Evolutionary conservation across 1,140 invertebrate species (phyloP).

Genomic region (Temnothorax curvispinosus): DNA sequence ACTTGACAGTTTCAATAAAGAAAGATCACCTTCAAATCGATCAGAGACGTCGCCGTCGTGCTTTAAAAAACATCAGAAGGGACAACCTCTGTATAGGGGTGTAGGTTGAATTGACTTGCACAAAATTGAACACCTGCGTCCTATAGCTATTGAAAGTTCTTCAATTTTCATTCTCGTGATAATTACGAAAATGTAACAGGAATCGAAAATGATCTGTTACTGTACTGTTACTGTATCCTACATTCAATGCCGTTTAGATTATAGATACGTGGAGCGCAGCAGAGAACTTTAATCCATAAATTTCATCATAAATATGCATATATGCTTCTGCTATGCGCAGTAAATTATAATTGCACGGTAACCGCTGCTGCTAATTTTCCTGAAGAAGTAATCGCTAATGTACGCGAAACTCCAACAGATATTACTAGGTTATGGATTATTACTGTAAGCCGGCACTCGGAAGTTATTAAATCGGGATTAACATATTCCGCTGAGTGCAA

Average conservation of each 20-base stretch:
- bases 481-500: conserved; percentile 12
- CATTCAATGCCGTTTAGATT: background rate
- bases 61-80: background rate
- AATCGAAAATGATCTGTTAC: background rate
- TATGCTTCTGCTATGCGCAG: too few relatives aligned
- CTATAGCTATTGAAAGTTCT: too few relatives aligned
- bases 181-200: background rate
- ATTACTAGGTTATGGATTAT: conserved; percentile 23
- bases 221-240: background rate
- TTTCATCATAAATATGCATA: background rate
- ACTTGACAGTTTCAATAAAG: background rate
- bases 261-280: background rate
- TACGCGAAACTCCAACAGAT: conserved; percentile 38
- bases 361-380: conserved; percentile 6
- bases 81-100: background rate
- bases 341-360: background rate
- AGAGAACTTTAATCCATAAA: conserved; percentile 4
- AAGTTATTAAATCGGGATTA: conserved; percentile 43
- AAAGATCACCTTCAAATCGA: background rate
- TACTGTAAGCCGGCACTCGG: conserved; percentile 11
- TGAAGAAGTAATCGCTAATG: background rate
- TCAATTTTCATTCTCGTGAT: background rate
- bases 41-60: background rate
- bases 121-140: conserved; percentile 29
- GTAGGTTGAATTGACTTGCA: background rate